Evolutionary conservation across 2,113 vertebrate genomes (phyloP).

Genomic region (Nerophis ophidion): DNA sequence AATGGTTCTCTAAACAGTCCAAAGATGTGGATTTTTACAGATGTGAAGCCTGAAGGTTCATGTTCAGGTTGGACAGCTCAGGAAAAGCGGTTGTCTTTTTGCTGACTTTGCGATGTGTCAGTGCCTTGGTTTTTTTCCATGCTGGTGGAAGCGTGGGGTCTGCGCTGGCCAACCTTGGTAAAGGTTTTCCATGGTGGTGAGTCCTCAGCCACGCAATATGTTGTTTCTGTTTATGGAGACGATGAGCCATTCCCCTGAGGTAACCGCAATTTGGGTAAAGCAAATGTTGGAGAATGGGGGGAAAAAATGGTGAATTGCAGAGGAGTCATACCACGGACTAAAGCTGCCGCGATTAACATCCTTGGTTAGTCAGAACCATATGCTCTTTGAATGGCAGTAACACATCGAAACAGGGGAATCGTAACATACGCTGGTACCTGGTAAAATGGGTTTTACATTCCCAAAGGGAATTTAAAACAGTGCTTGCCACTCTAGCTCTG

Average conservation of each 20-base stretch:
- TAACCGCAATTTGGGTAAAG: neutral
- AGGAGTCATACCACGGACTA: constrained; percentile 23
- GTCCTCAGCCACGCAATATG: constrained; percentile 51
- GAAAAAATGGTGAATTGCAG: constrained; percentile 1
- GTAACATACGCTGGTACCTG: constrained; percentile 13
- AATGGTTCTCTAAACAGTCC: constrained; percentile 12
- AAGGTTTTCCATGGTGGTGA: constrained; percentile 63
- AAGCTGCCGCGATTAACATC: constrained; percentile 44
- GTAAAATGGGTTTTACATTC: constrained; percentile 17
- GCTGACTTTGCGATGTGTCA: constrained; percentile 60
- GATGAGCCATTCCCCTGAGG: constrained; percentile 37
- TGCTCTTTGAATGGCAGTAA: constrained; percentile 21
- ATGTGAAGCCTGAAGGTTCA: constrained; percentile 55
- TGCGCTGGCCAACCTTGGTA: constrained; percentile 51
- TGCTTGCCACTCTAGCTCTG: constrained; percentile 12
- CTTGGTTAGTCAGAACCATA: constrained; percentile 36
- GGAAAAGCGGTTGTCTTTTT: constrained; percentile 57
- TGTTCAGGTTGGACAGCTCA: constrained; percentile 53
- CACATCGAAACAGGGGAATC: constrained; percentile 26
- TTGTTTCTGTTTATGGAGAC: constrained; percentile 65
- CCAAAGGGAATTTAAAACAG: constrained; percentile 12
- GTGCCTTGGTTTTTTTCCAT: constrained; percentile 62
- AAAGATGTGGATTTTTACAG: constrained; percentile 48
- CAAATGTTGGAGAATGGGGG: neutral
- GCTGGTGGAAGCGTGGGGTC: constrained; percentile 51